Evolutionary conservation across 2,113 vertebrate species (phyloP).

Genomic region (Argyrosomus japonicus): DNA sequence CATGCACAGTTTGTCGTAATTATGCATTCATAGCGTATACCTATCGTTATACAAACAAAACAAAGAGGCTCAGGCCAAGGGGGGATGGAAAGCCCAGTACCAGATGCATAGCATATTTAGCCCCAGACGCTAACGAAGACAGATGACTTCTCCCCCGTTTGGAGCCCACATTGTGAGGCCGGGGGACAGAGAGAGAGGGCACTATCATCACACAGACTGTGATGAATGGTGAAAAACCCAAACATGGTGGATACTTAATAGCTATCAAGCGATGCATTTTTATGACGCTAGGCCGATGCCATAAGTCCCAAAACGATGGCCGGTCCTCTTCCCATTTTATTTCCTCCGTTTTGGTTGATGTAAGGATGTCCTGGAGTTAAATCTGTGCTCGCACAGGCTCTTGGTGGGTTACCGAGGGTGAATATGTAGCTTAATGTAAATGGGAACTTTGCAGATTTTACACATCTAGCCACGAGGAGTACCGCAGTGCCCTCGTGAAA

Average conservation of each 20-base stretch:
- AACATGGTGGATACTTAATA: constrained; percentile 53
- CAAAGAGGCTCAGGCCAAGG: constrained; percentile 64
- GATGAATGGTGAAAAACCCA: constrained; percentile 65
- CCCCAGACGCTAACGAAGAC: constrained; percentile 81
- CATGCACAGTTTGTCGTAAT: constrained; percentile 49
- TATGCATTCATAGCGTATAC: constrained; percentile 72
- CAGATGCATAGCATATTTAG: constrained; percentile 85
- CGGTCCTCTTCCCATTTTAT: background rate
- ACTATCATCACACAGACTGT: constrained; percentile 70
- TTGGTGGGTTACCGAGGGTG: background rate
- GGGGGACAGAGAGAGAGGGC: constrained; percentile 69
- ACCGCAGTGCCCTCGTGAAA: background rate
- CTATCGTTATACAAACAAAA: constrained; percentile 76
- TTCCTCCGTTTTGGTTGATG: background rate
- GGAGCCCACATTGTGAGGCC: constrained; percentile 63
- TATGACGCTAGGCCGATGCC: background rate
- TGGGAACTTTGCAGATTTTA: background rate
- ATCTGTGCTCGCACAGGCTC: background rate
- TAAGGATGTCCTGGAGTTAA: background rate
- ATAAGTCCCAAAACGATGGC: background rate
- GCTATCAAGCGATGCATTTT: constrained; percentile 47
- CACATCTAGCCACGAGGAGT: background rate
- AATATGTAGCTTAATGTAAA: background rate
- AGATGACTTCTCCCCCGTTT: constrained; percentile 75
- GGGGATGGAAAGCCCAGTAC: constrained; percentile 66